Evolutionary conservation across 2,113 vertebrate genomes (phyloP).

Genomic region (Esox niger): DNA sequence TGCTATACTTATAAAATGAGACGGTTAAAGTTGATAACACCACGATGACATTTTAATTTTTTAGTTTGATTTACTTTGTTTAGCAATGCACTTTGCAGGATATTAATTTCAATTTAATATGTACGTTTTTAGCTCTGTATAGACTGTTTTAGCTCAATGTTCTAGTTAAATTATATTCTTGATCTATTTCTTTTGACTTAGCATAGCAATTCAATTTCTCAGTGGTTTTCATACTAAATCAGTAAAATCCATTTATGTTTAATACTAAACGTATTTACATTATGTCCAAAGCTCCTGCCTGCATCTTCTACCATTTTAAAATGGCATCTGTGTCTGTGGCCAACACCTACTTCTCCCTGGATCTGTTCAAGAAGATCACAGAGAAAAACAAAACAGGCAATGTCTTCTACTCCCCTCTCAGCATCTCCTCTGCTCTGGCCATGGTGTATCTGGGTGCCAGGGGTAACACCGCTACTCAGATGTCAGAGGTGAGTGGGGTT

Average conservation of each 20-base stretch:
- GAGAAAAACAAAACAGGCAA: constrained; percentile 59
- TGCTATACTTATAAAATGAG: neutral
- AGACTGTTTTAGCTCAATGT: too few relatives aligned
- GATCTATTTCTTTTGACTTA: too few relatives aligned
- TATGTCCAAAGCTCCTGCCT: neutral
- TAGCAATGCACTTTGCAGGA: too few relatives aligned
- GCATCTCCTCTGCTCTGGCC: constrained; percentile 78
- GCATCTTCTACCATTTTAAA: constrained; percentile 17
- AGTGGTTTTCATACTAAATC: too few relatives aligned
- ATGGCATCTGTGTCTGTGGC: constrained; percentile 62
- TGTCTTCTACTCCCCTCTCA: constrained; percentile 81
- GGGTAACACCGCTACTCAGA: constrained; percentile 78
- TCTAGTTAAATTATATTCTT: too few relatives aligned
- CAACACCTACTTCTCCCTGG: constrained; percentile 78
- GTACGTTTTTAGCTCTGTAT: too few relatives aligned
- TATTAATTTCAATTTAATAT: too few relatives aligned
- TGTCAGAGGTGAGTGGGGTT: constrained; percentile 76
- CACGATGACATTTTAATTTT: too few relatives aligned
- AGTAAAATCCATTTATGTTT: too few relatives aligned
- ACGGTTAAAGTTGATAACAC: neutral
- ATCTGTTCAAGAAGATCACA: constrained; percentile 76
- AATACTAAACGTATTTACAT: neutral
- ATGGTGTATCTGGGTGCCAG: constrained; percentile 81
- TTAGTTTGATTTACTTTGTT: too few relatives aligned
- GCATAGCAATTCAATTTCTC: too few relatives aligned